Evolutionary conservation across 2,888 invertebrate species (phyloP).

Genomic region (Amiota mariae): DNA sequence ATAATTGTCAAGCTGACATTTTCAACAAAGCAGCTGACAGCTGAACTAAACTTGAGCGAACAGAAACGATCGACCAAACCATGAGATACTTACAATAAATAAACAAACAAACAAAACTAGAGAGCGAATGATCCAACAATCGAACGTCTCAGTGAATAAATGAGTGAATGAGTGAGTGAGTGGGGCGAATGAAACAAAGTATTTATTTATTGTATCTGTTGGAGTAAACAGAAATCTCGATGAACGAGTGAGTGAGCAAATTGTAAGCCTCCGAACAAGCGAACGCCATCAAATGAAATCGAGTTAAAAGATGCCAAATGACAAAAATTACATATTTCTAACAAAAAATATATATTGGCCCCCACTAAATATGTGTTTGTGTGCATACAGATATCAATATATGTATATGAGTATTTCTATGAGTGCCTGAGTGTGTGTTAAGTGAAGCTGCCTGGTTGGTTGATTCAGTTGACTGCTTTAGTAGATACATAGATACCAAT

Average conservation of each 20-base stretch:
- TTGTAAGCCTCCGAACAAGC: not conserved
- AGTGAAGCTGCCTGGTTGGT: constrained; percentile 38
- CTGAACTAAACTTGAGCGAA: constrained; percentile 49
- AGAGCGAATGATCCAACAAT: not conserved
- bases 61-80: not conserved
- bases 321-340: not conserved
- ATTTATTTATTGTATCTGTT: not conserved
- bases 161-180: not conserved
- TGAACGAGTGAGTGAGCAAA: not conserved
- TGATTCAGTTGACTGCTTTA: constrained; percentile 41
- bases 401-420: constrained; percentile 24
- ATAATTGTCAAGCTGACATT: constrained; percentile 71
- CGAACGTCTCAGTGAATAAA: not conserved
- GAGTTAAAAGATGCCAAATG: not conserved
- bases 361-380: not conserved
- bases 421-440: constrained; percentile 35
- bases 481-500: too few relatives aligned
- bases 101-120: not conserved
- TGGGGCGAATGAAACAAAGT: not conserved
- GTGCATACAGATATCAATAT: constrained; percentile 18
- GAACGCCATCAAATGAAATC: constrained; percentile 11
- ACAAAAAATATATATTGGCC: not conserved
- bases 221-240: not conserved
- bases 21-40: constrained; percentile 68
- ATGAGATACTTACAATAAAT: too few relatives aligned